Percentiles rank a stretch among this genome's conserved stretches.
phyloP scores from a whole-genome alignment of 1,140 invertebrate genomes.

The Holotrichia oblita region DNA sequence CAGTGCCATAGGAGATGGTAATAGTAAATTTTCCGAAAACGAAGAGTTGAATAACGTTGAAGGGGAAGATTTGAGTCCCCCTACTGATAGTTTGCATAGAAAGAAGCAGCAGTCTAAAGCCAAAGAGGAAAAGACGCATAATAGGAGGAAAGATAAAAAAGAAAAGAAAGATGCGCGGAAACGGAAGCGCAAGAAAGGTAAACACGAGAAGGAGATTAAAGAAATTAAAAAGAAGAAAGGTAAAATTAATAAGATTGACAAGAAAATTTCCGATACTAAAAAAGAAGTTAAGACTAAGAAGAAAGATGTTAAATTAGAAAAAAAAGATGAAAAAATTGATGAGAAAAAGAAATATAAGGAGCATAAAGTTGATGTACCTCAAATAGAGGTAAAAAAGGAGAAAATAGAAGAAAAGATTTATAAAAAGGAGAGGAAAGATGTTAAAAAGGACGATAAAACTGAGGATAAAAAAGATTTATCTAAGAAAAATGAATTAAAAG shows the following conservation, averaged over 20 bases:
- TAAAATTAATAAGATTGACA: constrained; percentile 46
- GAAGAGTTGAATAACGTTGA: constrained; percentile 41
- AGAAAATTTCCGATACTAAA: constrained; percentile 33
- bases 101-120: neutral
- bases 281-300: constrained; percentile 27
- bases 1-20: neutral
- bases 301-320: constrained; percentile 9
- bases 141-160: neutral
- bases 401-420: constrained; percentile 18
- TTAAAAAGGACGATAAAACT: constrained; percentile 12
- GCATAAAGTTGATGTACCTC: constrained; percentile 8
- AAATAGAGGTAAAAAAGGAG: constrained; percentile 28
- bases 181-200: constrained; percentile 32
- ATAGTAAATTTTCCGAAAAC: neutral
- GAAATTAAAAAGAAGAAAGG: constrained; percentile 46
- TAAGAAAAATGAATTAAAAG: neutral
- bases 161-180: neutral
- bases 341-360: neutral
- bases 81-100: neutral
- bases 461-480: constrained; percentile 1
- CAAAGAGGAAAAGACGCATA: neutral
- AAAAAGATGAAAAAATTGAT: neutral
- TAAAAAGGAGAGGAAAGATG: neutral
- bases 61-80: neutral
- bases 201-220: constrained; percentile 16